Evolutionary conservation across 2,113 vertebrate genomes (phyloP).

Genomic region (Empidonax alnorum): DNA sequence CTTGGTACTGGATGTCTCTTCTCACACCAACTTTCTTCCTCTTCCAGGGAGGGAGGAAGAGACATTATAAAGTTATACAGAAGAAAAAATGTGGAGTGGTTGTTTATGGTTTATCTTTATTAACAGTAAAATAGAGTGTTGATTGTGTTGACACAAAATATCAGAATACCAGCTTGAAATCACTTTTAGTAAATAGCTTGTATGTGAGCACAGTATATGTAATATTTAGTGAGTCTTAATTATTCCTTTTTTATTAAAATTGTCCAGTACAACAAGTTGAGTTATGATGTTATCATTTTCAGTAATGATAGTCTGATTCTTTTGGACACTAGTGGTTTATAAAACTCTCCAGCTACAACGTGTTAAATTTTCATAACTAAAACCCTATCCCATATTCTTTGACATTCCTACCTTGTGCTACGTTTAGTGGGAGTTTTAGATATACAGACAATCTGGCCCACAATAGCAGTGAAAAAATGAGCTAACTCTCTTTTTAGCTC

Average conservation of each 20-base stretch:
- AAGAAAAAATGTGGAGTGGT: neutral
- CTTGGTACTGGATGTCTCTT: neutral
- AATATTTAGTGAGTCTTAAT: neutral
- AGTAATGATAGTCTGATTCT: neutral
- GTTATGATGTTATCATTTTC: neutral
- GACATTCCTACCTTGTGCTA: neutral
- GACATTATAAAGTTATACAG: neutral
- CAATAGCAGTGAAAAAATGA: neutral
- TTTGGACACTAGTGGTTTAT: neutral
- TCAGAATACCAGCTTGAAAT: neutral
- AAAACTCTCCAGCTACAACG: neutral
- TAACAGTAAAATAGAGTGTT: neutral
- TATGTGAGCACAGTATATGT: neutral
- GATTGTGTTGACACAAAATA: neutral
- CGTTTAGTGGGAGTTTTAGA: neutral
- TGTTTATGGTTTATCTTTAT: neutral
- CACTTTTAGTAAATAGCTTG: neutral
- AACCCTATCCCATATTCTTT: neutral
- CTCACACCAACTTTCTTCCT: neutral
- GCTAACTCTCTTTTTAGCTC: neutral
- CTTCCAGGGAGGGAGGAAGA: neutral
- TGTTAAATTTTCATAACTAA: neutral
- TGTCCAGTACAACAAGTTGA: neutral
- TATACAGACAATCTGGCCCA: neutral
- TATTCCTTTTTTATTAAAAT: constrained; percentile 10